Evolutionary conservation across 2,797 vertebrate species (phyloP), one percentile per base, ranked within the genome.

Genomic region (Gobio occitaniae): DNA sequence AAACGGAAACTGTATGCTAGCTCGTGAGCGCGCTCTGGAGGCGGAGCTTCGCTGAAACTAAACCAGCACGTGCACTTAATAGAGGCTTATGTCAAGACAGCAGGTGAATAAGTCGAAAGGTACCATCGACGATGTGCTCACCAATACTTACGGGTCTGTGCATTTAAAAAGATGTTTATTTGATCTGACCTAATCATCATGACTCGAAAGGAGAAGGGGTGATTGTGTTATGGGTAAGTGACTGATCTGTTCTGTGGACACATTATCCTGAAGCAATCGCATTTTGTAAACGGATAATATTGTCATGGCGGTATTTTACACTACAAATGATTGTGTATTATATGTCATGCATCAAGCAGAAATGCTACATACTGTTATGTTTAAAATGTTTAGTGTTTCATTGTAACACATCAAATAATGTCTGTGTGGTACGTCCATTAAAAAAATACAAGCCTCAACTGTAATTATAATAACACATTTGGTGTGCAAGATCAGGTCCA

Each of bases 161-260:
- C 59, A 13, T 78, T 48, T 65, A 13, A 48, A 78, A 65, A 65
- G 17, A n/a, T 32, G 21, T 32, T 13, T 48, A 44, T 25, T n/a
- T 54, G 19, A n/a, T 54, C 41, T 54, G 17, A 70, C 12, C 8
- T 38, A 3, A 17, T 70, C 12, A 6, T 80, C 19, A 16, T 80
- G 79, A 17, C 32, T 38, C 32, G 19, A 15, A 32, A 36, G 44
- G 65, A 16, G 17, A 80, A 80, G 15, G 32, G 48, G 48, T 80
- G 79, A 80, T 68, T 29, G 47, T 44, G 11, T 79, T 52, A 52
- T 80, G 47, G 63, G 78, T 80, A 16, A 80, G 78, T 68, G 29
- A 79, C 25, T 17, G 47, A 11, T 80, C 63, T 68, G 29, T 36
- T 68, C 11, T 36, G 41, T 41, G 13, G 29, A 36, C 47, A 50